Base-by-base conservation (phyloP, 2,888 invertebrate genomes). In the Meganola albula region DNA sequence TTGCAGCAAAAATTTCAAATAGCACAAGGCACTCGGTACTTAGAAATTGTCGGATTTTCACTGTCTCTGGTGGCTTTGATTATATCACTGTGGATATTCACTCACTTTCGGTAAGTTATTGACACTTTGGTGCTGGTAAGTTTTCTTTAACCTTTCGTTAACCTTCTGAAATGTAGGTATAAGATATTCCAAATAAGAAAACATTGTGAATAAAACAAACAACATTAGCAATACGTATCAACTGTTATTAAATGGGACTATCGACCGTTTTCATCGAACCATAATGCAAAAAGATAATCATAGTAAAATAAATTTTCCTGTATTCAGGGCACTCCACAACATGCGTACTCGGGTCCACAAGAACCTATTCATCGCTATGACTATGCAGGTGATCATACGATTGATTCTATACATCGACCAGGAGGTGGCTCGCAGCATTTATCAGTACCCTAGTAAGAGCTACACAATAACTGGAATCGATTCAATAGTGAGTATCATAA, bases 291-390 rank as follows among this genome's bases (percentile, higher is more conserved):
- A n/a, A n/a, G n/a, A n/a, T n/a, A n/a, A n/a, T n/a, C n/a, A n/a
- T n/a, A n/a, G n/a, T n/a, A n/a, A n/a, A n/a, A n/a, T n/a, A n/a
- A n/a, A n/a, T n/a, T n/a, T n/a, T n/a, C 79, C 90, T 29, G 95
- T 97, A 49, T 97, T 96, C 74, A 90, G 90, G 50, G 89, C 90
- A 53, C 96, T 93, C 79, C 90, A 94, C 95, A 96, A 96, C 65
- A 92, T 91, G 58, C 88, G 96, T 27, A 96, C 95, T 0, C 89
- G 92, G 53, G 96, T 95, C 50, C 97, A 94, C 75, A 93, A 92
- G 74, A 93, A 94, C 70, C 87, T 95, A 33, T 97, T 94, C 73
- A 85, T 90, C 22, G 94, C 96, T 1, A 94, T 96, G 88, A 87
- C 93, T 33, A 83, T 92, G 38, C 93, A 94, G 76, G 92, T 93